Conservation (phyloP, 2,797 vertebrate genomes). For the Dromococcyx pavoninus region DNA sequence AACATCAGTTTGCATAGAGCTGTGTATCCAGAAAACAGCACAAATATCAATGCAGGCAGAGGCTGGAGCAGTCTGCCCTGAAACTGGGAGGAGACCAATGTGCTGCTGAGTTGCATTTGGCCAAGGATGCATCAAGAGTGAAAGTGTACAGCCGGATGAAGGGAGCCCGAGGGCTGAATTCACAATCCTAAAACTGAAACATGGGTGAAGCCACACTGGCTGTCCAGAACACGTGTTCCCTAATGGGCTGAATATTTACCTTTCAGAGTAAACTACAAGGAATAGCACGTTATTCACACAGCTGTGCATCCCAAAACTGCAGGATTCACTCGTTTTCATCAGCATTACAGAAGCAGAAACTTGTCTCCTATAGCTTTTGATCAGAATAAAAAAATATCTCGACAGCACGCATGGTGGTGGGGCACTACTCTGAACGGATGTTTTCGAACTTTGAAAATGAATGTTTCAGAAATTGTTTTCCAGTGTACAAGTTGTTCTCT, state of each 20-base stretch:
- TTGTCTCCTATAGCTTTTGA: neutral
- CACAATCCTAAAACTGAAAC: neutral
- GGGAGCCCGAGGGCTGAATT: neutral
- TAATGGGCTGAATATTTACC: accelerated
- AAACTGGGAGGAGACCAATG: neutral
- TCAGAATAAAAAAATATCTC: neutral
- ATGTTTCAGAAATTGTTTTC: neutral
- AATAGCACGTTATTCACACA: neutral
- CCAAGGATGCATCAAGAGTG: neutral
- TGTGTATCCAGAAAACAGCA: neutral
- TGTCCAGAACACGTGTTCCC: neutral
- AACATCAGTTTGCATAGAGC: neutral
- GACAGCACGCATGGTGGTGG: neutral
- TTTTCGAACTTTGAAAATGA: neutral
- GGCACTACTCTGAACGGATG: neutral
- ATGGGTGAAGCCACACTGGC: neutral
- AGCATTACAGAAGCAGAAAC: neutral
- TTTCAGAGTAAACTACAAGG: neutral
- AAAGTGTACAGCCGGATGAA: neutral
- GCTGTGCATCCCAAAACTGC: neutral
- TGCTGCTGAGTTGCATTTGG: neutral
- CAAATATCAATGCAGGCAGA: neutral
- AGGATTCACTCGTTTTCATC: neutral
- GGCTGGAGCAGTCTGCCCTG: neutral
- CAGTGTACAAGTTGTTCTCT: neutral